Evolutionary conservation across 2,888 invertebrate genomes (phyloP), one percentile per base, ranked within the genome.

Genomic region (Phalera bucephala): DNA sequence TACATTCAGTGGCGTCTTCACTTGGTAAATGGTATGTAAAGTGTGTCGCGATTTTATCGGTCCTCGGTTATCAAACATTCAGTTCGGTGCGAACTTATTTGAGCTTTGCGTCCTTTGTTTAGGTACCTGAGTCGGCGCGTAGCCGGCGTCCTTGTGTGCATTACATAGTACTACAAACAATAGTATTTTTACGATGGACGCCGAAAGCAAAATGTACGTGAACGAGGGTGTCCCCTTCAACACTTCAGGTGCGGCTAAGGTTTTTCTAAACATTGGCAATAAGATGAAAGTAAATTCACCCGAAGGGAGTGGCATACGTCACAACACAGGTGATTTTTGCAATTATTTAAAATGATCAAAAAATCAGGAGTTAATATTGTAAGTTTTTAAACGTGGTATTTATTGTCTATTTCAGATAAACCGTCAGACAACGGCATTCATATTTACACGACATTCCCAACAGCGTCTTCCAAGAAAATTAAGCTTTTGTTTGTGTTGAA

Each of bases 381-480:
- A n/a, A n/a, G 23, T 14, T 22, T 15, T 38, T 29, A 28, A 57
- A 44, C 49, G 42, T 59, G 44, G 44, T 49, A 31, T 50, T 57
- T 45, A 52, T 63, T 45, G 53, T 52, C 36, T 53, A 53, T 83
- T 81, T 36, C 75, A 87, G 87, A 81, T 42, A 85, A 82, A 45
- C 78, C 81, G 14, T 66, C 84, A 19, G 87, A 88, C 56, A 80
- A 87, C 60, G 88, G 86, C 52, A 80, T 88, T 33, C 87, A 88
- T 55, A 84, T 88, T 57, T 87, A 88, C 57, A 87, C 88, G 20
- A 88, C 87, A 36, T 76, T 86, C 55, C 80, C 86, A 35, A 79
- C 87, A 67, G 86, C 84, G 79, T 86, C 88, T 80, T 86, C 86
- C 69, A 87, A 84, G 83, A 88, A 87, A 82, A 79, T 88, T 54